Percentiles rank a stretch among this genome's conserved stretches.
phyloP scores from a whole-genome alignment of 2,888 invertebrate genomes.

The Opisthograptis luteolata region DNA sequence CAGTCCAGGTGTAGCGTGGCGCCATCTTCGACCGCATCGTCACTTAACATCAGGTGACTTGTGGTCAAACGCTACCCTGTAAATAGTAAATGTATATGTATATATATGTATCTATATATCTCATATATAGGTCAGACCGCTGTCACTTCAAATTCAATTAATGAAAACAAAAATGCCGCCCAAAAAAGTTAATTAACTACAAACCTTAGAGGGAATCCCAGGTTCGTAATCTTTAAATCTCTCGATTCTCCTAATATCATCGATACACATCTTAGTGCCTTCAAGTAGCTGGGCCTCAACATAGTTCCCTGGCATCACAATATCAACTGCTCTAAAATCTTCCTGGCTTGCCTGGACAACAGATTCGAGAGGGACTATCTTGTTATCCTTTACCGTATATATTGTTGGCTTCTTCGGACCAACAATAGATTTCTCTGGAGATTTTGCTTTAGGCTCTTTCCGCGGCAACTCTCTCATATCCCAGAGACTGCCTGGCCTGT shows the following conservation, averaged over 20 bases:
- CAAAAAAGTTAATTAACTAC: neutral
- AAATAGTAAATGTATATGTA: too few relatives aligned
- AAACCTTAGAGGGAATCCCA: slow-evolving; percentile 80
- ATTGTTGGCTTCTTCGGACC: slow-evolving; percentile 44
- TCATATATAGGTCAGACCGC: too few relatives aligned
- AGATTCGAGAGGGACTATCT: slow-evolving; percentile 74
- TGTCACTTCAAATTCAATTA: too few relatives aligned
- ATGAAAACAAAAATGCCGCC: too few relatives aligned
- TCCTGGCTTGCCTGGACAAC: slow-evolving; percentile 38
- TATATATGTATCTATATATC: too few relatives aligned
- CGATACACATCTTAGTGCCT: slow-evolving; percentile 76
- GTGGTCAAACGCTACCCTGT: too few relatives aligned
- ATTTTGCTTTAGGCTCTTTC: slow-evolving; percentile 18
- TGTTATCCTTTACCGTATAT: slow-evolving; percentile 80
- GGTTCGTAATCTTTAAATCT: slow-evolving; percentile 81
- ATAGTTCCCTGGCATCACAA: slow-evolving; percentile 64
- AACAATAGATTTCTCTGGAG: slow-evolving; percentile 27
- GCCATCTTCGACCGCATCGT: too few relatives aligned
- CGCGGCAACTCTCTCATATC: slow-evolving; percentile 65
- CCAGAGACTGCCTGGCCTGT: slow-evolving; percentile 68
- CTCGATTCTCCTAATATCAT: slow-evolving; percentile 81
- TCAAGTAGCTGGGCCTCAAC: slow-evolving; percentile 69
- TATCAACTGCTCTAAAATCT: slow-evolving; percentile 63
- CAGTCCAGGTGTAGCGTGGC: too few relatives aligned
- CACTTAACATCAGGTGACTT: too few relatives aligned